These are phyloP conservation scores for Phataginus tetradactyla DNA, from an alignment of 2,797 vertebrate species.

Conservation along the genomic window DNA sequence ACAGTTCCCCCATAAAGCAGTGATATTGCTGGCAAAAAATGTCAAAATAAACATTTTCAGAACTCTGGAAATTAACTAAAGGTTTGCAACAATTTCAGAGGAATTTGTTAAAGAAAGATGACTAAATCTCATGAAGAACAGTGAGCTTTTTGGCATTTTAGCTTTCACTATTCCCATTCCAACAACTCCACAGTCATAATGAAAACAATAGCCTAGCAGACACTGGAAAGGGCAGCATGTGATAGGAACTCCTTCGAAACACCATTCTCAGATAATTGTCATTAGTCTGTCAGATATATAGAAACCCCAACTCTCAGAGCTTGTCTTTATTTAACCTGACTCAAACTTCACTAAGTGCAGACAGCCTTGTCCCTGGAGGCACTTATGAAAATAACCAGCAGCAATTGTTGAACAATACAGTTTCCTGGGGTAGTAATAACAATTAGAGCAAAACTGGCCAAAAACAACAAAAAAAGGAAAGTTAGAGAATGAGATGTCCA, in stretches of 20 bases:
- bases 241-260: background rate
- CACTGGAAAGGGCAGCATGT: background rate
- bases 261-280: background rate
- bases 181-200: background rate
- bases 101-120: constrained; percentile 22
- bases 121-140: constrained; percentile 19
- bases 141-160: background rate
- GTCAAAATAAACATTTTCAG: constrained; percentile 3
- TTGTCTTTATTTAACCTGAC: constrained; percentile 31
- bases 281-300: background rate
- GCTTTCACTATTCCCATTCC: background rate
- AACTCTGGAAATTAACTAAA: constrained; percentile 38
- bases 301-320: background rate
- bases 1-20: background rate
- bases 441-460: background rate
- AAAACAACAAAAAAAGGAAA: background rate
- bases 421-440: background rate
- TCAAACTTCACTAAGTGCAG: background rate
- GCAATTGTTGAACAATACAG: background rate
- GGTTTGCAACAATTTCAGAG: background rate
- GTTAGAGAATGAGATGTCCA: background rate
- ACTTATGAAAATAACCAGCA: constrained; percentile 56
- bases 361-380: background rate
- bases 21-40: background rate
- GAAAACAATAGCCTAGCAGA: background rate